phyloP scores from a whole-genome alignment of 2,113 vertebrate species.

The Ameiurus melas region DNA sequence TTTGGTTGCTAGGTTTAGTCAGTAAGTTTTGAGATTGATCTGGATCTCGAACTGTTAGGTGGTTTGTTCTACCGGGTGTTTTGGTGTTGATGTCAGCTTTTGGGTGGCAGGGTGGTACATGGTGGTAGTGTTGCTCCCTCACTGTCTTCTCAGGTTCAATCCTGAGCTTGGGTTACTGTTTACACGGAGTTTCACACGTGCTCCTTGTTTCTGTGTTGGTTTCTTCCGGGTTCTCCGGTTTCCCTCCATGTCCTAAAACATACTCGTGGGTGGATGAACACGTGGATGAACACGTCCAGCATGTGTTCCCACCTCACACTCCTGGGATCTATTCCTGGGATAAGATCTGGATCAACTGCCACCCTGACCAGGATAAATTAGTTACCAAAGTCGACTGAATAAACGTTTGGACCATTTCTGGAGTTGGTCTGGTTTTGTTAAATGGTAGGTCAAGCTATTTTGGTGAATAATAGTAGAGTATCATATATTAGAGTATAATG shows the following conservation, averaged over 20 bases:
- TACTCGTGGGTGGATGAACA: background rate
- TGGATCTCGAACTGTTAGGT: background rate
- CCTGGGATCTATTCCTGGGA: background rate
- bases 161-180: background rate
- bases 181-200: background rate
- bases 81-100: background rate
- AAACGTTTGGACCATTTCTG: background rate
- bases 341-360: background rate
- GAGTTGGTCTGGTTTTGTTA: background rate
- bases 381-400: background rate
- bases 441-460: background rate
- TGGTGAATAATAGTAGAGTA: background rate
- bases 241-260: background rate
- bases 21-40: background rate
- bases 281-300: no score
- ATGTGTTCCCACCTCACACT: background rate
- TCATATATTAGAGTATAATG: background rate
- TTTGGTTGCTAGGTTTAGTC: background rate
- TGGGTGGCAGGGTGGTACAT: background rate
- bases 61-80: background rate
- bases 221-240: background rate
- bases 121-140: background rate
- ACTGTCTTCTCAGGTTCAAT: background rate
- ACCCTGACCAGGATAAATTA: background rate
- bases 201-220: background rate